Base-by-base conservation (phyloP, 35 echinoderm and acorn worm genomes). In the Acanthaster planci region DNA sequence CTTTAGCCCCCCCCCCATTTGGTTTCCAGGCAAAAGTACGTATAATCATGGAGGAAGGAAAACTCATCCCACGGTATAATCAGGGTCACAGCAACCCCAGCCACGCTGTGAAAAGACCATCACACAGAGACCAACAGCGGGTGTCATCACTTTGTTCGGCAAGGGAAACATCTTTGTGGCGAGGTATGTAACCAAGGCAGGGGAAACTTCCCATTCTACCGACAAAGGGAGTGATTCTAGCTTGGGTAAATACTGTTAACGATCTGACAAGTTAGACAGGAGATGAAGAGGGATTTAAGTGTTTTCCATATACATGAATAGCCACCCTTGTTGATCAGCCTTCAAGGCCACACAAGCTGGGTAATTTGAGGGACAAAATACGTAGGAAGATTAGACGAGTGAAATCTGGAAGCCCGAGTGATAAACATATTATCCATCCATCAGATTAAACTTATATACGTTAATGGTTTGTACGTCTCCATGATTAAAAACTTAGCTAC, bases 181-280 rank as follows among this genome's bases (percentile, higher is more conserved):
- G 15, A 72, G 64, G 64, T 72, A 72, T 72, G 64, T 10, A 9
- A 68, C 60, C 60, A 29, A 68, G 60, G 29, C 4, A 12, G 42
- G 42, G 12, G 34, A 68, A 72, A 72, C 14, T 30, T 29, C 64
- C 64, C 23, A 0, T 72, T 15, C 64, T 26, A 31, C 34, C 64
- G 64, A 72, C 22, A 72, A 72, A 72, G 26, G 64, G 26, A 31
- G 64, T 72, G 64, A 72, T 72, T 72, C 64, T 15, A 72, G 64
- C 29, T 12, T 72, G 64, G 64, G 30, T 72, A 72, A 72, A 72
- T 72, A 72, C 23, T 72, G 64, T 72, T 72, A 23, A 23, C 64
- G 34, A 30, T 72, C 64, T 72, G 64, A 72, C 64, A 72, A 30
- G 64, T 72, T 23, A 72, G 64, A 72, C 19, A 29, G 14, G 26